These are phyloP conservation scores for Chionoecetes opilio DNA, from an alignment of 1,140 invertebrate species.

Conservation along the genomic window DNA sequence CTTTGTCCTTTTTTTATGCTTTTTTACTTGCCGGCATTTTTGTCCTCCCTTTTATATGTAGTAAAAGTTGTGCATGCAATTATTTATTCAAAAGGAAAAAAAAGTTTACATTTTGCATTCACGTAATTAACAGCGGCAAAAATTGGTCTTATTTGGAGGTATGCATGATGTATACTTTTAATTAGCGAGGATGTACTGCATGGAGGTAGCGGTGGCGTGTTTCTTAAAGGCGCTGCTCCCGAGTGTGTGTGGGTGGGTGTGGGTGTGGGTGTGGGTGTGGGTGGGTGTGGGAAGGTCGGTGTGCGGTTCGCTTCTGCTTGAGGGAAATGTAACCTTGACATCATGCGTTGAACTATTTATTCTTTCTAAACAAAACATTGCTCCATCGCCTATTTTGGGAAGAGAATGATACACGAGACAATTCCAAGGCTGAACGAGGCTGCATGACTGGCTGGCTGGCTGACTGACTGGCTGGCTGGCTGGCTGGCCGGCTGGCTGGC, in stretches of 20 bases:
- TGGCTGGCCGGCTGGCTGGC: background rate
- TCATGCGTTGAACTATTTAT: background rate
- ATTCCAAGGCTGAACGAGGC: background rate
- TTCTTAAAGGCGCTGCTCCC: background rate
- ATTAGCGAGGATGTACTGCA: background rate
- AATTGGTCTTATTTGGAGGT: background rate
- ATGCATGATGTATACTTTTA: background rate
- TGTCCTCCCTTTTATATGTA: too few relatives aligned
- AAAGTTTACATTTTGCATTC: too few relatives aligned
- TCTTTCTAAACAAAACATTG: background rate
- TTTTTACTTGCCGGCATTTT: too few relatives aligned
- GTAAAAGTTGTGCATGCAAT: too few relatives aligned
- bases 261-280: too few relatives aligned
- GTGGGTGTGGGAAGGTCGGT: too few relatives aligned
- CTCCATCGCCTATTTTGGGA: background rate
- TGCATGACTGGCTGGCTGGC: background rate
- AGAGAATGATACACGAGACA: background rate
- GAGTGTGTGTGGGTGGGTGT: background rate
- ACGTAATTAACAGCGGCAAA: background rate
- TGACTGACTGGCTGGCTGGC: background rate
- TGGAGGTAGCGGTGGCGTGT: background rate
- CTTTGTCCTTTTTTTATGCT: too few relatives aligned
- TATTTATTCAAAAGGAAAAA: too few relatives aligned
- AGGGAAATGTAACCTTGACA: conserved; percentile 14
- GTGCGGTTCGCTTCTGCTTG: background rate